Evolutionary conservation across 2,797 vertebrate genomes (phyloP), one percentile per base, ranked within the genome.

Genomic region (Brachymystax lenok): DNA sequence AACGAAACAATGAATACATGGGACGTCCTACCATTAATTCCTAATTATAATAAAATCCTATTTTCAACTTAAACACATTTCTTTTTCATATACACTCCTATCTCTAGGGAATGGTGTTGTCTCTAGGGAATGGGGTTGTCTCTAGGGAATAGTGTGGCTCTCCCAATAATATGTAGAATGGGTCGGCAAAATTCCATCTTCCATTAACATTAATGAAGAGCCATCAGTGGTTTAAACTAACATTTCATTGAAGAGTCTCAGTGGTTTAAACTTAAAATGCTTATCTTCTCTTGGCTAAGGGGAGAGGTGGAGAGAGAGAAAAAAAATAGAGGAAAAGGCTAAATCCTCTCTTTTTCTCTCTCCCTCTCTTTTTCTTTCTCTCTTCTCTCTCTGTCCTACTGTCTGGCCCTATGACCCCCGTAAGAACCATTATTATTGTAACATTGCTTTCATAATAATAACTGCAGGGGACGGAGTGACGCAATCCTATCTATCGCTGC

Each of bases 291-390:
- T 10, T 10, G 10, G 40, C 10, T 46, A 46, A 46, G n/a, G 7
- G 1, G n/a, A 21, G 19, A n/a, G 56, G 7, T 3, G 7, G 56
- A 61, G 56, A 21, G 56, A 46, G 40, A 46, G 10, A 46, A 3
- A 46, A 3, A 46, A 46, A 10, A 46, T 2, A 46, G 40, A 46
- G 40, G 40, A 59, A 59, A 59, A 21, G 54, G 40, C 54, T 6
- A 19, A 19, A 19, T 73, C 40, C 54, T 46, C 13, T 79, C 79
- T 89, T 79, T 74, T 14, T 76, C 12, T 72, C 46, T 80, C 80
- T 89, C 81, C 73, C 19, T 76, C 12, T 71, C 5, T 24, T 33
- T 51, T 52, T n/a, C n/a, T 24, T n/a, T 71, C 46, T 50, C 7
- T 80, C 74, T 8, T 72, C 50, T 28, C 50, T 73, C 51, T 52